Conservation (phyloP, 2,113 vertebrate species). For the Psittacara wagleri region DNA sequence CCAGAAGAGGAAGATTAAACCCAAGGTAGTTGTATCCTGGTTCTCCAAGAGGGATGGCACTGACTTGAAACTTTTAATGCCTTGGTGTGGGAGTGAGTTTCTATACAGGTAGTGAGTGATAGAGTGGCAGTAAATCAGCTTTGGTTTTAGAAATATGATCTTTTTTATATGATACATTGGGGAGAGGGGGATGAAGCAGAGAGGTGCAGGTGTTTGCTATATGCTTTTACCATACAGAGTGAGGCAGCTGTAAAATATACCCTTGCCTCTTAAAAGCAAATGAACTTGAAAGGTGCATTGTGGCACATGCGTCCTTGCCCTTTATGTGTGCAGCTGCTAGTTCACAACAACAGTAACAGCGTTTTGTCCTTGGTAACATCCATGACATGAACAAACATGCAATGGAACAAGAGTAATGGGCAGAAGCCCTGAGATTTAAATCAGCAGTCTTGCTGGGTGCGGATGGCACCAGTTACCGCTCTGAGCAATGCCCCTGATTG, state of each 20-base stretch:
- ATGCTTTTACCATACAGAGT: neutral
- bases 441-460: neutral
- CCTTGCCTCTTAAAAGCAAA: neutral
- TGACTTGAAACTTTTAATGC: neutral
- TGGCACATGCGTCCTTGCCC: neutral
- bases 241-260: neutral
- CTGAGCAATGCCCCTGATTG: neutral
- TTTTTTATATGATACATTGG: neutral
- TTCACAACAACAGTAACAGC: neutral
- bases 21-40: neutral
- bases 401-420: neutral
- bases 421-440: neutral
- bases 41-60: neutral
- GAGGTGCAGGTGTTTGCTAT: neutral
- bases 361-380: conserved; percentile 19
- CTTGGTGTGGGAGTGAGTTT: neutral
- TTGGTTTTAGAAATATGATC: neutral
- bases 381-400: conserved; percentile 1
- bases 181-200: neutral
- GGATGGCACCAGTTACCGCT: neutral
- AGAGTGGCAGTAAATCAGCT: neutral
- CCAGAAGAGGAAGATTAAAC: neutral
- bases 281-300: neutral
- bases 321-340: conserved; percentile 25
- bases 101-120: neutral